Conservation (phyloP, 2,797 vertebrate species). For the Sebastes itinus region DNA sequence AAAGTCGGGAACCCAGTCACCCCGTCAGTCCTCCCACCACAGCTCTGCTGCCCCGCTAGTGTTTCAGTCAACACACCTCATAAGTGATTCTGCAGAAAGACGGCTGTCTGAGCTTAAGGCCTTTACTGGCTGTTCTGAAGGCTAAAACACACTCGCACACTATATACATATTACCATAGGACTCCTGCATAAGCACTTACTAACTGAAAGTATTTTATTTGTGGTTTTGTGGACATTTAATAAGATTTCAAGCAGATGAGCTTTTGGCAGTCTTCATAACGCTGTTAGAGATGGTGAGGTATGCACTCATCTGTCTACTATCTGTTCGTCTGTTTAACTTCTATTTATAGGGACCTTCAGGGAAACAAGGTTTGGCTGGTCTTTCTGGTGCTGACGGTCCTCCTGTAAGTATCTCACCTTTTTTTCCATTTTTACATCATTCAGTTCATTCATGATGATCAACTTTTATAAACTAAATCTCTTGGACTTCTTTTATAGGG, state of each 20-base stretch:
- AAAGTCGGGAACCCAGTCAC: slow-evolving; percentile 2
- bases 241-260: slow-evolving; percentile 19
- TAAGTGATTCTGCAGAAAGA: slow-evolving; percentile 79
- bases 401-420: slow-evolving; percentile 86
- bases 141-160: slow-evolving; percentile 30
- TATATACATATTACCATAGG: slow-evolving; percentile 17
- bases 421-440: neutral
- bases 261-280: neutral
- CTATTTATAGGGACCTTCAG: slow-evolving; percentile 88
- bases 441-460: neutral
- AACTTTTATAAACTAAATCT: neutral
- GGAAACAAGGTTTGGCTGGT: slow-evolving; percentile 92
- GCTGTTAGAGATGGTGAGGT: neutral
- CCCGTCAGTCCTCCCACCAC: slow-evolving; percentile 7
- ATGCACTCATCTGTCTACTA: neutral
- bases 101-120: slow-evolving; percentile 56
- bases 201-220: slow-evolving; percentile 22
- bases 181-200: slow-evolving; percentile 41
- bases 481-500: slow-evolving; percentile 79
- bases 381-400: slow-evolving; percentile 94
- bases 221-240: slow-evolving; percentile 40
- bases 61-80: slow-evolving; percentile 47
- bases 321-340: neutral
- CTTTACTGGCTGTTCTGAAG: slow-evolving; percentile 30
- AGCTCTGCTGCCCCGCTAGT: slow-evolving; percentile 52